A percentile compares a stretch with the other conserved stretches of the same genome.
Evolutionary conservation across 2,888 invertebrate species (phyloP).

Genomic region (Cyaniris semiargus): DNA sequence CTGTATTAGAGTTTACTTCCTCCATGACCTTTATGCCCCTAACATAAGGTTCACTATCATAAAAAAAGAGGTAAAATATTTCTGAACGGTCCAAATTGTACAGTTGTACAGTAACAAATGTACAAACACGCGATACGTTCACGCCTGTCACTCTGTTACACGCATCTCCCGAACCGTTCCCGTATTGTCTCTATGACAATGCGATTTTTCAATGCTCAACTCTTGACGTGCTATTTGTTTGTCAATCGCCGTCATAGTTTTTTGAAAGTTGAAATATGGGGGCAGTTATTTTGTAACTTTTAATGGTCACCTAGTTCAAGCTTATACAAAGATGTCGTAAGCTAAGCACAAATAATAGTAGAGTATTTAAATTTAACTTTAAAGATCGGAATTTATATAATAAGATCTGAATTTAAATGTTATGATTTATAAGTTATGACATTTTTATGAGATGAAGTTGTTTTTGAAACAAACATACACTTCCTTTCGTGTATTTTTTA

Average conservation of each 20-base stretch:
- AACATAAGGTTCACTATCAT: constrained; percentile 44
- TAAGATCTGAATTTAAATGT: too few relatives aligned
- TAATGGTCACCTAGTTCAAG: not conserved
- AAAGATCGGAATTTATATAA: not conserved
- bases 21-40: constrained; percentile 36
- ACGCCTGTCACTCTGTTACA: constrained; percentile 54
- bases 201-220: constrained; percentile 4
- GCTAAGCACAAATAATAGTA: not conserved
- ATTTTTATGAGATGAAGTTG: too few relatives aligned
- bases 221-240: constrained; percentile 22
- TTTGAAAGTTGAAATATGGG: not conserved
- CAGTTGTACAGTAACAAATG: constrained; percentile 26
- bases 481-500: not conserved
- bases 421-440: too few relatives aligned
- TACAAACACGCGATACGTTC: constrained; percentile 46
- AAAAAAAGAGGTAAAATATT: not conserved
- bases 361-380: too few relatives aligned
- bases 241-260: not conserved
- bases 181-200: constrained; percentile 34
- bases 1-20: not conserved
- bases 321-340: not conserved
- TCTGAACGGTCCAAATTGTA: not conserved
- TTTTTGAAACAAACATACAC: not conserved
- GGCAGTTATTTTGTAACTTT: not conserved
- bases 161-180: constrained; percentile 39